These are phyloP conservation scores for Borostomias antarcticus DNA, from an alignment of 2,797 vertebrate species.

Conservation along the genomic window DNA sequence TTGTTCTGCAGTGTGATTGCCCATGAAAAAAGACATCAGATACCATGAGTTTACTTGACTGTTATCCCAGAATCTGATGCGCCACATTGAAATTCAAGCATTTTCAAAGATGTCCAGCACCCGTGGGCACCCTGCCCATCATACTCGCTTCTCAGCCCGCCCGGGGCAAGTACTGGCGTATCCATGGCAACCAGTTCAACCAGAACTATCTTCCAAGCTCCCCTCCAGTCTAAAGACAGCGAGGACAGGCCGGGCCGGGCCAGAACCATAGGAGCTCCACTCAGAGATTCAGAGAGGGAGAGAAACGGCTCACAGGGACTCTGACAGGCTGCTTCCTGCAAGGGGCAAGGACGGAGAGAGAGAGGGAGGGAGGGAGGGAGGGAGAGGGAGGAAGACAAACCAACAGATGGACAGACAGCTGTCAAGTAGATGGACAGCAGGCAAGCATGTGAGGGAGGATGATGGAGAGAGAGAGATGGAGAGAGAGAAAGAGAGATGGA, in stretches of 20 bases:
- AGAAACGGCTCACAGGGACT: too few relatives aligned
- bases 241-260: slow-evolving; percentile 34
- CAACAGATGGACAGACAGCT: background rate
- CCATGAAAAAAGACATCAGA: too few relatives aligned
- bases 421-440: background rate
- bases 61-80: too few relatives aligned
- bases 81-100: too few relatives aligned
- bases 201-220: slow-evolving; percentile 55
- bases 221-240: slow-evolving; percentile 69
- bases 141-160: slow-evolving; percentile 37
- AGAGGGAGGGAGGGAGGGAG: background rate
- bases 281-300: background rate
- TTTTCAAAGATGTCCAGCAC: too few relatives aligned
- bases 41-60: too few relatives aligned
- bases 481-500: too few relatives aligned
- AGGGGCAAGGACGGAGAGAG: background rate
- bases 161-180: slow-evolving; percentile 54
- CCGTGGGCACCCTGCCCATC: too few relatives aligned
- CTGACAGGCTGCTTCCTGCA: background rate
- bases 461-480: slow-evolving; percentile 52
- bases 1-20: too few relatives aligned
- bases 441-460: slow-evolving; percentile 20
- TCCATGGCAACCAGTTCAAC: slow-evolving; percentile 71
- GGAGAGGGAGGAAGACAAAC: background rate
- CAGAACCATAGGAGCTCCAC: too few relatives aligned